These are phyloP conservation scores for Erebia ligea DNA, from an alignment of 2,888 invertebrate genomes.

Conservation along the genomic window DNA sequence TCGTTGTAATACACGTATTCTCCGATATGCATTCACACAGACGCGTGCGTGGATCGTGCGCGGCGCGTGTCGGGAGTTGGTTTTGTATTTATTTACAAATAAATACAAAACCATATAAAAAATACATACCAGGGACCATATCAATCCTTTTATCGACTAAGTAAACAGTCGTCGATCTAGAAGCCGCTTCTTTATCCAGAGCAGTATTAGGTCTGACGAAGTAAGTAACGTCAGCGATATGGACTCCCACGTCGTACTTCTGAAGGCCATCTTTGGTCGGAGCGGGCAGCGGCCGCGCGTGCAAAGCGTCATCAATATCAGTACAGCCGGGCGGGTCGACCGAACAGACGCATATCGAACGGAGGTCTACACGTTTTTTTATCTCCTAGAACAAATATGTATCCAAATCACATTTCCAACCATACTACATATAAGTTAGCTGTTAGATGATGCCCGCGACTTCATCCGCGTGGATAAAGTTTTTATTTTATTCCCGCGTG, in stretches of 20 bases:
- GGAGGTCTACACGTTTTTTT: constrained; percentile 90
- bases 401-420: neutral
- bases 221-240: constrained; percentile 99
- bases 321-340: constrained; percentile 99
- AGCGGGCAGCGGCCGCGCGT: constrained; percentile 90
- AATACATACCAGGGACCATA: constrained; percentile 87
- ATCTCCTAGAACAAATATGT: constrained; percentile 83
- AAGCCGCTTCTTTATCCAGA: constrained; percentile 95
- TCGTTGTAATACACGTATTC: too few relatives aligned
- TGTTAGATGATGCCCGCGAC: neutral
- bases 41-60: too few relatives aligned
- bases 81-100: too few relatives aligned
- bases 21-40: too few relatives aligned
- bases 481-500: too few relatives aligned
- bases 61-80: too few relatives aligned
- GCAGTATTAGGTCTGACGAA: constrained; percentile 97
- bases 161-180: constrained; percentile 98
- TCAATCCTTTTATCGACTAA: constrained; percentile 96
- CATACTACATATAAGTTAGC: too few relatives aligned
- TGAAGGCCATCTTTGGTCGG: constrained; percentile 59
- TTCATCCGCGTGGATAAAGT: too few relatives aligned
- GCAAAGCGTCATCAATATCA: constrained; percentile 99
- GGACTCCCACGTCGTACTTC: constrained; percentile 92
- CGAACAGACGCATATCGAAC: constrained; percentile 94
- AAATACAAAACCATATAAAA: neutral